Evolutionary conservation across 1,140 invertebrate genomes (phyloP), one percentile per base, ranked within the genome.

Genomic region (Cydia pomonella): DNA sequence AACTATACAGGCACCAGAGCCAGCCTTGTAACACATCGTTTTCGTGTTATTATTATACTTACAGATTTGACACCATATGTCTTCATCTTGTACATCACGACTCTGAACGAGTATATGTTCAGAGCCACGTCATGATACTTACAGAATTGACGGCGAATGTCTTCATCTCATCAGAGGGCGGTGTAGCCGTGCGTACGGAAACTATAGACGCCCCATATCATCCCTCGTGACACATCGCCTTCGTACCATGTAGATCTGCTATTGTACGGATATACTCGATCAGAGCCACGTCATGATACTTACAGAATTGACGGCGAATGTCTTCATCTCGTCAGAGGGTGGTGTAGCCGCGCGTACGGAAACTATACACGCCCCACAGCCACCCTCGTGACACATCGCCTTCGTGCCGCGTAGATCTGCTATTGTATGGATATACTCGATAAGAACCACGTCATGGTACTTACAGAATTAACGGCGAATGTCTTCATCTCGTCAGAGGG

Each of bases 261-360:
- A 94, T 80, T 33, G 96, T 93, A 5, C 96, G 91, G 47, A 96
- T 94, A 72, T 94, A 96, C 10, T 93, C 91, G 73, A 96, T 96
- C 3, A 96, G 83, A 0, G 94, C 93, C 21, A 75, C 47, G 16
- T 75, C 74, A n/a, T n/a, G n/a, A n/a, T n/a, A 16, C 92, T 94
- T 89, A 97, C 96, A 84, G 96, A 96, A 84, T 97, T 97, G 0
- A 96, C 94, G 2, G 96, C 93, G 77, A 94, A 94, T 25, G 91
- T 93, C 72, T 93, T 79, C 78, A 80, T 84, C 85, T 93, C 93
- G 76, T 91, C 92, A 41, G 85, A 93, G 2, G 91, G 79, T 13
- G 94, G 93, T 80, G 96, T 92, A 12, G 83, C 85, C 5, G 29
- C 29, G 29, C 29, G 29, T 33, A 33, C 29, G 29, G 29, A 33